phyloP scores from a whole-genome alignment of 2,888 invertebrate genomes.

The Deroplatys truncata region DNA sequence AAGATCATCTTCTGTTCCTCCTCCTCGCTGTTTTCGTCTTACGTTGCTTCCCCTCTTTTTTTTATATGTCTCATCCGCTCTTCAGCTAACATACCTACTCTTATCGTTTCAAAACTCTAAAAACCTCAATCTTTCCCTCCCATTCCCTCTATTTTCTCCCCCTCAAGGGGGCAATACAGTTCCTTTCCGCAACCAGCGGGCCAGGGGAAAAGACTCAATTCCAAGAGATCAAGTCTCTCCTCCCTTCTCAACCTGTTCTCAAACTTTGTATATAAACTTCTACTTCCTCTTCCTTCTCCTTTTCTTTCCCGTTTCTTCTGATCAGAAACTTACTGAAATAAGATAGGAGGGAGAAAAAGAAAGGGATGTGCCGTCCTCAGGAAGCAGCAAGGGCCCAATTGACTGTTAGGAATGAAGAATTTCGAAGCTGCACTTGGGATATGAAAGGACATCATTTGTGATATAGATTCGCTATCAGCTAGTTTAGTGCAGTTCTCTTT shows the following conservation, averaged over 20 bases:
- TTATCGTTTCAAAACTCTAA: not conserved
- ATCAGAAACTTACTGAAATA: slow-evolving; percentile 12
- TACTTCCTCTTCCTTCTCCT: not conserved
- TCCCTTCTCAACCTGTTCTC: slow-evolving; percentile 18
- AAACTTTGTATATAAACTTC: slow-evolving; percentile 23
- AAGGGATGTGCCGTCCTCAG: slow-evolving; percentile 2
- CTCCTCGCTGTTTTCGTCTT: not conserved
- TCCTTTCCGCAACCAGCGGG: slow-evolving; percentile 4
- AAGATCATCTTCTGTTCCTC: not conserved
- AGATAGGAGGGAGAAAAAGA: not conserved
- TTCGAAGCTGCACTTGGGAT: not conserved
- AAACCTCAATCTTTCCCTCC: slow-evolving; percentile 19
- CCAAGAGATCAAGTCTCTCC: slow-evolving; percentile 18
- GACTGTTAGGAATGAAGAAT: slow-evolving; percentile 2
- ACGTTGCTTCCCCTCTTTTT: not conserved
- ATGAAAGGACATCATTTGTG: not conserved
- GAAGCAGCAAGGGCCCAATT: not conserved
- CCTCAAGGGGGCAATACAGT: slow-evolving; percentile 26
- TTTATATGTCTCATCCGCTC: not conserved
- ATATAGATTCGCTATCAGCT: not conserved
- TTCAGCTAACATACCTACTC: not conserved
- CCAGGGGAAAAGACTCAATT: slow-evolving; percentile 22
- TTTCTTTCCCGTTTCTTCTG: slow-evolving; percentile 8
- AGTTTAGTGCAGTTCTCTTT: too few relatives aligned
- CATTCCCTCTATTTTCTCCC: slow-evolving; percentile 12